Evolutionary conservation across 2,888 invertebrate genomes (phyloP), one percentile per base, ranked within the genome.

Genomic region (Microctonus brassicae): DNA sequence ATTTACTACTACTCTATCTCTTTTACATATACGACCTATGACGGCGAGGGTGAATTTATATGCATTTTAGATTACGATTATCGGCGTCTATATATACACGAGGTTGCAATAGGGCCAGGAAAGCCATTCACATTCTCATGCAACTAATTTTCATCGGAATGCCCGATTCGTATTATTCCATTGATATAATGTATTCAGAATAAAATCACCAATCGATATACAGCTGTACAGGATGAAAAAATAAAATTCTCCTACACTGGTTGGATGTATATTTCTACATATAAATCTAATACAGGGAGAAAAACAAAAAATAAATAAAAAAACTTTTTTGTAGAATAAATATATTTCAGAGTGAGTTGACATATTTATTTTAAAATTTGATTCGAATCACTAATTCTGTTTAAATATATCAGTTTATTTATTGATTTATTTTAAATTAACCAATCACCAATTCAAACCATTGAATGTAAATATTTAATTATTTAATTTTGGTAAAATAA

Each of bases 51-150:
- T 11, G 26, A 9, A 26, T 57, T 65, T 69, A 39, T 55, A 69
- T 61, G 60, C 60, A 47, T 67, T 72, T 67, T 29, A 42, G 62
- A 72, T 72, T 67, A 42, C 67, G 67, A 72, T 72, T 68, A 57
- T 61, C 20, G 29, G 7, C 29, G 7, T 3, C 29, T 5, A 29
- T 29, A 29, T 36, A n/a, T 29, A 39, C 33, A 7, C 11, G 7
- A 58, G 33, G 20, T 58, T n/a, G 58, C n/a, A 33, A 58, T 33
- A 58, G n/a, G 9, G 17, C 5, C 4, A 39, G 5, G 7, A 4
- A 42, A 42, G 13, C 13, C 58, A 33, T 17, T 20, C 33, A 10
- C 10, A 17, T 29, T 29, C 17, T 29, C 33, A 33, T 33, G 2
- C 20, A 33, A 58, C 58, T 58, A 58, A 58, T 58, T 58, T 58